Conservation (phyloP, 2,797 vertebrate genomes). For the Sciurus vulgaris region DNA sequence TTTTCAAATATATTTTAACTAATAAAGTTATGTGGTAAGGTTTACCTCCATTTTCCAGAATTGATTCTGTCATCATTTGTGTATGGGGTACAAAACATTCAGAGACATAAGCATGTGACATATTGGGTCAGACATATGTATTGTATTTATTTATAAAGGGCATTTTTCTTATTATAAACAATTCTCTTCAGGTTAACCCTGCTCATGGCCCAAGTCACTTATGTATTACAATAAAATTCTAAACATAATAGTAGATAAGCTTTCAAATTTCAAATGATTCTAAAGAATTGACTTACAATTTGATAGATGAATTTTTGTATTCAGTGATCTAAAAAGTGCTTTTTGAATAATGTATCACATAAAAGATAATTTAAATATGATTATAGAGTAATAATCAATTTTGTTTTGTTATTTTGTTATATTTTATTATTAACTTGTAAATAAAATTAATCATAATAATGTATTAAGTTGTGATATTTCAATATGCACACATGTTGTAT, state of each 20-base stretch:
- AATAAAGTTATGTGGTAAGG: neutral
- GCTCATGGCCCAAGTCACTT: neutral
- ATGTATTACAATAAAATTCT: conserved; percentile 1
- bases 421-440: neutral
- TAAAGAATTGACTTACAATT: neutral
- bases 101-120: neutral
- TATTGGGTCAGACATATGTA: neutral
- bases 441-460: neutral
- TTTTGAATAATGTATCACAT: neutral
- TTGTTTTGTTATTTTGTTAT: neutral
- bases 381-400: neutral
- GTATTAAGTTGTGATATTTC: neutral
- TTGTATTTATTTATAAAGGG: neutral
- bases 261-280: neutral
- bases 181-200: neutral
- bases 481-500: neutral
- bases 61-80: neutral
- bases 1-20: neutral
- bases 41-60: neutral
- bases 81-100: neutral
- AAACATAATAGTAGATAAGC: neutral
- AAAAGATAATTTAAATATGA: neutral
- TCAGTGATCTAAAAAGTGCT: neutral
- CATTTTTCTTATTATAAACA: neutral
- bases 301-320: neutral